These are phyloP conservation scores for Cataglyphis albicans DNA, from an alignment of 2,888 invertebrate species.

Conservation along the genomic window DNA sequence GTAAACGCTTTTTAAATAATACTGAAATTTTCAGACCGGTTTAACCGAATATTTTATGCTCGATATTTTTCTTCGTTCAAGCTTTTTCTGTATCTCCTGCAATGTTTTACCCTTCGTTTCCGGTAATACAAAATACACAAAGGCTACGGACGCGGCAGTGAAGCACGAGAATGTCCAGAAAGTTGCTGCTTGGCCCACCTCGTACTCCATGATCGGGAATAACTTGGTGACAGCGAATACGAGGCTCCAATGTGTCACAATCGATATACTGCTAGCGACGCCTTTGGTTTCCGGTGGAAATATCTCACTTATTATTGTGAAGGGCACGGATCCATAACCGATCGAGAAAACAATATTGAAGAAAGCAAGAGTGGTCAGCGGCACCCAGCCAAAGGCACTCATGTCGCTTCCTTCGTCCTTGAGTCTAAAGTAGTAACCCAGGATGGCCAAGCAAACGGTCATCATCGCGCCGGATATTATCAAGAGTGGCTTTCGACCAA, in stretches of 20 bases:
- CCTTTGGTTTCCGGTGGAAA: constrained; percentile 75
- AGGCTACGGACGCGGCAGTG: constrained; percentile 52
- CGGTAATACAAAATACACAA: constrained; percentile 65
- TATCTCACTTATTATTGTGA: constrained; percentile 70
- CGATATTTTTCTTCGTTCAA: constrained; percentile 23
- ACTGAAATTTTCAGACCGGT: constrained; percentile 3
- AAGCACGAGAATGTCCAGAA: constrained; percentile 68
- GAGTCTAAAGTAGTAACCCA: constrained; percentile 70
- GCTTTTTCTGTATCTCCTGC: constrained; percentile 69
- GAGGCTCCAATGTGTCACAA: constrained; percentile 51
- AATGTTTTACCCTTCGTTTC: constrained; percentile 73
- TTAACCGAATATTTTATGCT: constrained; percentile 16
- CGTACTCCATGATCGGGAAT: constrained; percentile 59
- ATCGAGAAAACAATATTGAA: constrained; percentile 68
- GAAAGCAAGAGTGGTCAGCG: constrained; percentile 61
- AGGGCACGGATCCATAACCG: constrained; percentile 70
- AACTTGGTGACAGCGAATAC: constrained; percentile 60
- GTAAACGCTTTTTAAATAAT: background rate
- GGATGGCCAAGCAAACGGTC: constrained; percentile 56
- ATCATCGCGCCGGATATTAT: constrained; percentile 64
- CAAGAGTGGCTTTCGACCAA: constrained; percentile 67
- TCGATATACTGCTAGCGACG: constrained; percentile 59
- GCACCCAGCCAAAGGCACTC: constrained; percentile 66
- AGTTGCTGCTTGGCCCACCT: constrained; percentile 57
- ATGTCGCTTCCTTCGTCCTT: constrained; percentile 37